These are phyloP conservation scores for Magallana gigas DNA, from an alignment of 1,140 invertebrate species.

Conservation along the genomic window DNA sequence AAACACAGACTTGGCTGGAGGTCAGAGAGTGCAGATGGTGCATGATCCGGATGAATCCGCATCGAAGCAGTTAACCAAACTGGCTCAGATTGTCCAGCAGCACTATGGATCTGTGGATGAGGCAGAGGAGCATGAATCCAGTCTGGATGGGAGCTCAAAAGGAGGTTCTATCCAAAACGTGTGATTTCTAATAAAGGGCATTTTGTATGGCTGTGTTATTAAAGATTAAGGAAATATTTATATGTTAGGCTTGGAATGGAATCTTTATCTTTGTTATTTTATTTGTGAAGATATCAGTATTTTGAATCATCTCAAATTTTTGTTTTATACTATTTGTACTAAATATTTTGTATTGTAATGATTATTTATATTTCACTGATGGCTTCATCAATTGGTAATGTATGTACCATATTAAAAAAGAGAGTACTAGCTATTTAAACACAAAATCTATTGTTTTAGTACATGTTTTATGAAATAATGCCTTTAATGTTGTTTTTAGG, in stretches of 20 bases:
- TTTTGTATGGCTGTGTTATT: not conserved
- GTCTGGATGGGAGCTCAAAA: not conserved
- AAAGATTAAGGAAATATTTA: not conserved
- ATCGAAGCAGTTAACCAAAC: constrained; percentile 70
- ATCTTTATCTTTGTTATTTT: too few relatives aligned
- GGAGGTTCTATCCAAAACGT: constrained; percentile 14
- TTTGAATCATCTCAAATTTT: too few relatives aligned
- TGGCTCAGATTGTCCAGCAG: constrained; percentile 75
- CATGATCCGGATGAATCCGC: constrained; percentile 52
- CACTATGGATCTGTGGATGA: constrained; percentile 68
- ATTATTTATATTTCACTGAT: too few relatives aligned
- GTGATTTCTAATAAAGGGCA: not conserved
- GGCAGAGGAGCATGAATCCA: constrained; percentile 9
- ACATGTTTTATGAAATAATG: too few relatives aligned
- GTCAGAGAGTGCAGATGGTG: constrained; percentile 42
- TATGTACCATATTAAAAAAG: too few relatives aligned
- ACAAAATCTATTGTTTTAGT: too few relatives aligned
- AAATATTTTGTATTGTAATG: too few relatives aligned
- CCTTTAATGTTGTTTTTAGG: too few relatives aligned
- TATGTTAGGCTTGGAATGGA: not conserved
- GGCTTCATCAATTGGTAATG: too few relatives aligned
- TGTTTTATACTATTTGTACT: too few relatives aligned
- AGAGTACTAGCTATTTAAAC: too few relatives aligned
- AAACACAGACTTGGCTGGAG: constrained; percentile 49
- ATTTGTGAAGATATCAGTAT: too few relatives aligned